Base-by-base conservation (phyloP, 2,888 invertebrate genomes). In the Acheta domesticus region DNA sequence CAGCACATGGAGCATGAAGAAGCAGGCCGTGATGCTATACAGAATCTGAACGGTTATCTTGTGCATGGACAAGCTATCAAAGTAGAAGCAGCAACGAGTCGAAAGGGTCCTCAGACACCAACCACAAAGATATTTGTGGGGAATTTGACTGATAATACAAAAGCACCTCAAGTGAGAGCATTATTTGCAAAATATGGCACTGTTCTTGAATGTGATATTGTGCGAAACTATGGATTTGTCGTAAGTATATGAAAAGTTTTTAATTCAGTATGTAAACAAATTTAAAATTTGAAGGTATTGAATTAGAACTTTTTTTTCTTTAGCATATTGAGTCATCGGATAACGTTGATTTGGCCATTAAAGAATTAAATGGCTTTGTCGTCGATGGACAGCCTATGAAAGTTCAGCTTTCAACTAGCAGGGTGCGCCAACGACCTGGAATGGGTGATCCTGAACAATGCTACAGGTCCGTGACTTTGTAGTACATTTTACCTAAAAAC, bases 381-480 rank as follows among this genome's bases (percentile, higher is more conserved):
- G 93, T 97, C 85, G 95, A 96, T 90, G 97, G 97, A 82, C 94
- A 95, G 87, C 94, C 94, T 83, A 93, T 98, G 90, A 95, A 96
- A 89, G 96, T 98, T 84, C 97, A 98, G 90, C 91, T 96, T 83
- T 96, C 96, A 83, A 96, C 96, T 84, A 96, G 95, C 88, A 94
- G 95, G 88, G 97, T 97, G 79, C 91, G 97, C 83, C 96, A 96
- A 88, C 93, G 96, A 87, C 96, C 97, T 85, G 97, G 97, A 85
- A 97, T 97, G 97, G 97, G 97, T 86, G 96, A 96, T 89, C 96
- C 96, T 86, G 96, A 96, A 88, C 96, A 96, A 88, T 97, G 97
- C 90, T 96, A 96, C 90, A 93, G 87, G 83, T 86, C 81, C 21
- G 80, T 49, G 74, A 11, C 48, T 21, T 80, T 48, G 75, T 11